Conservation (phyloP, 2,888 invertebrate genomes). For the Calliopum simillimum region DNA sequence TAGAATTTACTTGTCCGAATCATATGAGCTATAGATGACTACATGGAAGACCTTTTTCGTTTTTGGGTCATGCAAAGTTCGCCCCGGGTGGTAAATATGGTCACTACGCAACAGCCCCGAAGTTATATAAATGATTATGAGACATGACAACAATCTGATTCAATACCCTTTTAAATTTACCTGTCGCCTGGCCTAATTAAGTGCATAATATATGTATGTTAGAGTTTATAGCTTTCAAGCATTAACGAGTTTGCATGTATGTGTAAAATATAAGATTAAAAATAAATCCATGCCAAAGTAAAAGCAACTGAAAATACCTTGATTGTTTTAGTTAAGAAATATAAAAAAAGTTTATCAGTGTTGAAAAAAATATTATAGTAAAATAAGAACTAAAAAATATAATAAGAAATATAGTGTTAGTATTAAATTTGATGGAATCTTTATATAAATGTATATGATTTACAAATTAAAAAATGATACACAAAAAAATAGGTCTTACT, state of each 20-base stretch:
- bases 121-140: too few relatives aligned
- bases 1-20: too few relatives aligned
- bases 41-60: too few relatives aligned
- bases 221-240: not conserved
- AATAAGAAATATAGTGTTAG: not conserved
- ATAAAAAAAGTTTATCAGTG: slow-evolving; percentile 28
- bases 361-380: slow-evolving; percentile 13
- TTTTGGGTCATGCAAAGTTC: too few relatives aligned
- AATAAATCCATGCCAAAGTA: slow-evolving; percentile 21
- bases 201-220: not conserved
- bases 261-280: not conserved
- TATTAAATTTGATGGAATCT: not conserved
- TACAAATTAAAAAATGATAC: too few relatives aligned
- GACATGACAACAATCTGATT: slow-evolving; percentile 40
- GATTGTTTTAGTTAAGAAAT: not conserved
- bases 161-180: slow-evolving; percentile 10
- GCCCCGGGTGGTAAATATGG: too few relatives aligned
- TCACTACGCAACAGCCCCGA: too few relatives aligned
- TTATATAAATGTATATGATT: too few relatives aligned
- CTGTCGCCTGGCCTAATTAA: slow-evolving; percentile 4
- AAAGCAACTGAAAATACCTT: slow-evolving; percentile 20
- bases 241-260: not conserved
- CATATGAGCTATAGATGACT: too few relatives aligned
- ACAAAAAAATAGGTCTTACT: too few relatives aligned
- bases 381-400: not conserved